Evolutionary conservation across 2,888 invertebrate genomes (phyloP), one percentile per base, ranked within the genome.

Genomic region (Eumerus sabulonum): DNA sequence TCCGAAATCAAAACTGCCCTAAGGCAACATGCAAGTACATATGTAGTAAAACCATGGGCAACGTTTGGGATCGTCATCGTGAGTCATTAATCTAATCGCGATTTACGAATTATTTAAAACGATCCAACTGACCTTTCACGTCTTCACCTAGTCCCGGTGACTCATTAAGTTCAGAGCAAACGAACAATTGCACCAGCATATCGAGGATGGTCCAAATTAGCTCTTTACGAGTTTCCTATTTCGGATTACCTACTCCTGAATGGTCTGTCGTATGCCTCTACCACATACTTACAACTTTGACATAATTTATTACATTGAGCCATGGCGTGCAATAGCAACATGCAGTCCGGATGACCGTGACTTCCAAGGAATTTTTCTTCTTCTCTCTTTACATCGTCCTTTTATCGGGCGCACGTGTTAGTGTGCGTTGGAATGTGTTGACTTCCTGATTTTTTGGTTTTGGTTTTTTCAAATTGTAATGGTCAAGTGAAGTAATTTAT

Each of bases 101-200:
- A 27, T 27, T 27, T 27, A 27, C 42, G 56, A 76, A 71, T 66
- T 71, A 71, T 71, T 71, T 40, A 60, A 56, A 76, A 76, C 76
- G 66, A 76, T 13, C 76, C 71, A 60, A 71, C 45, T 76, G 76
- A 76, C 76, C 76, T 76, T 76, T 76, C 42, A 45, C 50, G 38
- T 54, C 53, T 71, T 71, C 59, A 64, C 70, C 64, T 59, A 59
- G 45, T 63, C 19, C 42, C 17, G 35, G 45, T 12, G 17, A 13
- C 36, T 44, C 27, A 27, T 7, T 27, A 7, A 27, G 7, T 27
- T 27, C 27, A 2, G 7, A 2, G 17, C 13, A 18, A 19, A 12
- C 11, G 36, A 38, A 17, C 35, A 12, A n/a, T 38, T 13, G 27
- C 0, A 17, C n/a, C 18, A 64, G 19, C 38, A 66, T 9, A 16